Percentiles rank a stretch among this genome's conserved stretches.
Evolutionary conservation across 1,140 invertebrate species (phyloP).

Genomic region (Oppia nitens): DNA sequence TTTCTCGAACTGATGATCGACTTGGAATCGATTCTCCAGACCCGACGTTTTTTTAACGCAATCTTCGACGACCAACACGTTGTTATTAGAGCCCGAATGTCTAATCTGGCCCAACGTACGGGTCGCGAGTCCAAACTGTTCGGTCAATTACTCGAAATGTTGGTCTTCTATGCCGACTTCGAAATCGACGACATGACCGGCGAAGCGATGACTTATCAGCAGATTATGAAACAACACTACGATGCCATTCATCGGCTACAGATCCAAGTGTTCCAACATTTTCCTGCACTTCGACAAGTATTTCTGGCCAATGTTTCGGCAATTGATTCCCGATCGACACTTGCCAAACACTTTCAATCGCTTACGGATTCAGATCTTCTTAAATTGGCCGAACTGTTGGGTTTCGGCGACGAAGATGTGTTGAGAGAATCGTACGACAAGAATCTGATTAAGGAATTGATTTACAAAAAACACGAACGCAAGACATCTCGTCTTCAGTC

Average conservation of each 20-base stretch:
- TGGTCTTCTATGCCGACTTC: slow-evolving; percentile 91
- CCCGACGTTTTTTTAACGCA: slow-evolving; percentile 88
- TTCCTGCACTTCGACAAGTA: slow-evolving; percentile 67
- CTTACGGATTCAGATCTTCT: slow-evolving; percentile 61
- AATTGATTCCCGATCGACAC: slow-evolving; percentile 67
- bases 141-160: slow-evolving; percentile 72
- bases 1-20: slow-evolving; percentile 93
- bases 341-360: slow-evolving; percentile 67
- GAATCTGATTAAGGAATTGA: slow-evolving; percentile 62
- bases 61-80: slow-evolving; percentile 87
- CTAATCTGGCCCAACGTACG: slow-evolving; percentile 47
- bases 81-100: slow-evolving; percentile 59
- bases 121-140: slow-evolving; percentile 73
- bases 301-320: slow-evolving; percentile 81
- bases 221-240: slow-evolving; percentile 86
- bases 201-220: slow-evolving; percentile 75
- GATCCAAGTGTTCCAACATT: slow-evolving; percentile 81
- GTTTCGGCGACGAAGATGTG: slow-evolving; percentile 5
- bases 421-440: slow-evolving; percentile 23
- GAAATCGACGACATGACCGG: slow-evolving; percentile 95
- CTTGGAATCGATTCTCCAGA: slow-evolving; percentile 81
- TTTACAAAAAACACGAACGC: slow-evolving; percentile 71
- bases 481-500: slow-evolving; percentile 80
- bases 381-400: slow-evolving; percentile 43
- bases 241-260: slow-evolving; percentile 72